Conservation (phyloP, 2,797 vertebrate genomes). For the Prunella strophiata region DNA sequence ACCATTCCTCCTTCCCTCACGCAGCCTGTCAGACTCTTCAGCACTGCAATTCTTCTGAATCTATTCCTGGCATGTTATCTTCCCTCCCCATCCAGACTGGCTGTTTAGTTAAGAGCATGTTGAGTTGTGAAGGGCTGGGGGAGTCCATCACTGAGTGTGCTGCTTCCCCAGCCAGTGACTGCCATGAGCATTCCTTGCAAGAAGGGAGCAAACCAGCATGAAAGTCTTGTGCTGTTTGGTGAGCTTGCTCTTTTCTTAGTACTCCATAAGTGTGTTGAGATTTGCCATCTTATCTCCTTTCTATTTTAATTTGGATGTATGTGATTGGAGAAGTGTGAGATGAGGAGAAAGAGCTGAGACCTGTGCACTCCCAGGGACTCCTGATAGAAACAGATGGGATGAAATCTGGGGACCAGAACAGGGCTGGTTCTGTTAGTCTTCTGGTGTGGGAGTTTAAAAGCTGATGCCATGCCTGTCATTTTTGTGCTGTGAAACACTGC, state of each 20-base stretch:
- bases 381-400: background rate
- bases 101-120: background rate
- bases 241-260: background rate
- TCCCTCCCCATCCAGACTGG: background rate
- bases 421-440: background rate
- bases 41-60: background rate
- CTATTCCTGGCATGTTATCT: background rate
- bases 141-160: accelerated
- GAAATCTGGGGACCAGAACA: background rate
- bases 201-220: background rate
- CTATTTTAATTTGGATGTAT: background rate
- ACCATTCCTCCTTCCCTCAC: background rate
- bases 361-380: background rate
- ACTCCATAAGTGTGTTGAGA: background rate
- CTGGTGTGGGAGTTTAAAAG: background rate
- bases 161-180: background rate
- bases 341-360: background rate
- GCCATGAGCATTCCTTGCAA: background rate
- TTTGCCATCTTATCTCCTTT: background rate
- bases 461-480: accelerated
- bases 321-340: background rate
- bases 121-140: background rate
- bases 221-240: background rate
- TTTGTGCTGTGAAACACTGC: background rate
- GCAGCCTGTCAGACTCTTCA: background rate